Percentiles rank a stretch among this genome's conserved stretches.
phyloP scores from a whole-genome alignment of 2,888 invertebrate genomes.

The Lysandra bellargus region DNA sequence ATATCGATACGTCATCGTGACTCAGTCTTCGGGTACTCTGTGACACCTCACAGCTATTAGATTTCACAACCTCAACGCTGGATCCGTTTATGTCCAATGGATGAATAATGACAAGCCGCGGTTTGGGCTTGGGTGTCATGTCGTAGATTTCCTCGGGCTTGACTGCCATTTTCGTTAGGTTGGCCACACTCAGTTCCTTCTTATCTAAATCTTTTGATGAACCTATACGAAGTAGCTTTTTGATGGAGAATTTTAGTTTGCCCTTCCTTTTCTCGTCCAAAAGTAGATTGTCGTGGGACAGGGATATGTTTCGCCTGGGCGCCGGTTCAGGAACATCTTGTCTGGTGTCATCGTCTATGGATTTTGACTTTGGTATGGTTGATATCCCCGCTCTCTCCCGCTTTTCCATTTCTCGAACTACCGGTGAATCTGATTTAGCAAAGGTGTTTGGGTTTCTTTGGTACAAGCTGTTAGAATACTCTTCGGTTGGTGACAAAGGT shows the following conservation, averaged over 20 bases:
- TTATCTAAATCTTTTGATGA: conserved; percentile 86
- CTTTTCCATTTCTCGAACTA: conserved; percentile 87
- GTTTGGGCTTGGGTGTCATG: conserved; percentile 83
- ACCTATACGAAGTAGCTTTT: conserved; percentile 90
- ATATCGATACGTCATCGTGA: conserved; percentile 77
- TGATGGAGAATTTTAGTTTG: conserved; percentile 87
- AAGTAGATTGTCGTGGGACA: conserved; percentile 87
- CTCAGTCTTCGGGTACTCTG: conserved; percentile 63
- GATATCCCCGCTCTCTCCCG: conserved; percentile 82
- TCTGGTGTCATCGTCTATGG: conserved; percentile 60
- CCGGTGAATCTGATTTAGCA: conserved; percentile 84
- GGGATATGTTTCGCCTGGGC: conserved; percentile 85
- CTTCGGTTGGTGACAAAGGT: conserved; percentile 79
- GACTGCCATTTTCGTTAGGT: conserved; percentile 71
- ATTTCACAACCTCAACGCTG: conserved; percentile 88
- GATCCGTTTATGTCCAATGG: conserved; percentile 91
- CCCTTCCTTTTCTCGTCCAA: conserved; percentile 84
- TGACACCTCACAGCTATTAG: conserved; percentile 70
- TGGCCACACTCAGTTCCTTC: conserved; percentile 66
- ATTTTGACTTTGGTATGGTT: conserved; percentile 54
- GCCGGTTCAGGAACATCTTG: conserved; percentile 82
- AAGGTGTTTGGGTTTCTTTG: conserved; percentile 80
- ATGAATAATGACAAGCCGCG: conserved; percentile 92
- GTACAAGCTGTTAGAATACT: conserved; percentile 76
- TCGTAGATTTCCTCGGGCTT: conserved; percentile 80